phyloP scores from a whole-genome alignment of 2,113 vertebrate genomes.

The Megalops atlanticus region DNA sequence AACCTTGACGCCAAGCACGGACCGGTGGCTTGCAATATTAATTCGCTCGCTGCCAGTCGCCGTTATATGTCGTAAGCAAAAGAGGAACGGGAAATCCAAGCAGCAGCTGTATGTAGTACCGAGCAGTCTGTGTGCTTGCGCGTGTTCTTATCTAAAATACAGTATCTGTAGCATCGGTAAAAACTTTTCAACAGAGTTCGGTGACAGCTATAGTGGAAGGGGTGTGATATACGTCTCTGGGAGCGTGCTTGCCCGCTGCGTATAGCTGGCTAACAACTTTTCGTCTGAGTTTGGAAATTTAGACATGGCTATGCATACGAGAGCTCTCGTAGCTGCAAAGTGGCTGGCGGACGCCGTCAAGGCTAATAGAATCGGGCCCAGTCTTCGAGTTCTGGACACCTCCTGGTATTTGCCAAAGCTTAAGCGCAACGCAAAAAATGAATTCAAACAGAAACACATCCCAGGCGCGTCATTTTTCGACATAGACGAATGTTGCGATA shows the following conservation, averaged over 20 bases:
- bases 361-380: constrained; percentile 66
- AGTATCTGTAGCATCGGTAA: background rate
- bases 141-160: background rate
- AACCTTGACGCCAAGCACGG: too few species aligned
- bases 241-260: too few species aligned
- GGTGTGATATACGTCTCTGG: too few species aligned
- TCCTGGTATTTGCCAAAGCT: constrained; percentile 89
- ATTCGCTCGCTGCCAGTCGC: background rate
- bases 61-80: background rate
- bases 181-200: background rate
- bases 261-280: background rate
- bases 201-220: background rate
- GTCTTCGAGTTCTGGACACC: constrained; percentile 79
- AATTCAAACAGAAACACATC: constrained; percentile 82
- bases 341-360: constrained; percentile 84
- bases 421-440: constrained; percentile 72
- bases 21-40: background rate
- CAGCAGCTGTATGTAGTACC: background rate
- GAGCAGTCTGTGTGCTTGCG: background rate
- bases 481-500: constrained; percentile 85
- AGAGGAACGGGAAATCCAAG: background rate
- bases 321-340: constrained; percentile 78
- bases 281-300: background rate
- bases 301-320: constrained; percentile 75
- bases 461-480: constrained; percentile 85